Percentiles rank a stretch among this genome's conserved stretches.
phyloP scores from a whole-genome alignment of 1,140 invertebrate species.

The Lepeophtheirus salmonis region DNA sequence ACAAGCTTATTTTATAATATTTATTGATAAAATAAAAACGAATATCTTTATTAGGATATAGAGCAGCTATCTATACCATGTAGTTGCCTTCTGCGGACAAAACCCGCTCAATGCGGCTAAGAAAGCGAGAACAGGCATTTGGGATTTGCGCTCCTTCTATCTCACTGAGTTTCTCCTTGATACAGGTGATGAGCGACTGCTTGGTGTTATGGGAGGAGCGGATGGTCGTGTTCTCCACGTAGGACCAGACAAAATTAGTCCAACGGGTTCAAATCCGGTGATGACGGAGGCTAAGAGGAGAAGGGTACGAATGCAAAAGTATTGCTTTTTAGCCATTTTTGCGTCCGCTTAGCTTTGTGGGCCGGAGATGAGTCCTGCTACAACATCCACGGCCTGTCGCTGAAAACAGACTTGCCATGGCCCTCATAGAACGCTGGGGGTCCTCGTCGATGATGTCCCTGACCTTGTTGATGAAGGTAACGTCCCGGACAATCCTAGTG shows the following conservation, averaged over 20 bases:
- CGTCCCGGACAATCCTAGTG: too few relatives aligned
- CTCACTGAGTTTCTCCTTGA: background rate
- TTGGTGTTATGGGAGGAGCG: background rate
- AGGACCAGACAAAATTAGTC: background rate
- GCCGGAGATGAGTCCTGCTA: background rate
- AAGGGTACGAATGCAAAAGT: background rate
- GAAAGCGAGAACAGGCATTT: background rate
- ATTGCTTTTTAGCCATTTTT: background rate
- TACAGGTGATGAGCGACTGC: background rate
- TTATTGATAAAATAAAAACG: background rate
- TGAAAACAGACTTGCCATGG: background rate
- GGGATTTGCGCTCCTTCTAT: background rate
- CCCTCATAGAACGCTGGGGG: too few relatives aligned
- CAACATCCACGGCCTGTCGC: slow-evolving; percentile 11
- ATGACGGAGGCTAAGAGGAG: background rate
- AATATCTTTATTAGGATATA: background rate
- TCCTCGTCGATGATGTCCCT: too few relatives aligned
- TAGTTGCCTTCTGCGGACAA: background rate
- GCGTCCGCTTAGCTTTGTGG: background rate
- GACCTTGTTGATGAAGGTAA: too few relatives aligned
- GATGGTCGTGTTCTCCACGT: background rate
- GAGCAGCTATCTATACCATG: background rate
- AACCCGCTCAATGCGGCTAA: background rate
- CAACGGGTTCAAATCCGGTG: background rate
- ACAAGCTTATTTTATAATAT: background rate